Evolutionary conservation across 2,113 vertebrate species (phyloP).

Genomic region (Symphodus melops): DNA sequence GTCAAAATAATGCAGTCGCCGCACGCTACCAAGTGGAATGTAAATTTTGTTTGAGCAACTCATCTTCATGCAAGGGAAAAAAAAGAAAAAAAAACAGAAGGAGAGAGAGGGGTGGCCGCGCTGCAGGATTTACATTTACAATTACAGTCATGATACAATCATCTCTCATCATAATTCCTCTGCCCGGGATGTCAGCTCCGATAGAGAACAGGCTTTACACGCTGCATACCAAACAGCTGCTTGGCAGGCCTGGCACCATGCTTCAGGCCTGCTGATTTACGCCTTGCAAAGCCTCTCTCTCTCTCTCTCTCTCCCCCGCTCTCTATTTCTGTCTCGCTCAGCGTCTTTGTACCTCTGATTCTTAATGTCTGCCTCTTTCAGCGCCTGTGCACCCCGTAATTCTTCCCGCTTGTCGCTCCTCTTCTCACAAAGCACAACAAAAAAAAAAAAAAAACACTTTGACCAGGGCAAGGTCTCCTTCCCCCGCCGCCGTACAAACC

Average conservation of each 20-base stretch:
- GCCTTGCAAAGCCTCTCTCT: conserved; percentile 28
- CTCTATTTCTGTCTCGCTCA: conserved; percentile 44
- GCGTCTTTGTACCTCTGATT: conserved; percentile 48
- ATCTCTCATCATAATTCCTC: conserved; percentile 79
- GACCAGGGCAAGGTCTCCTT: conserved; percentile 7
- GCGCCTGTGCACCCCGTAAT: conserved; percentile 32
- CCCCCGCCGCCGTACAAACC: neutral
- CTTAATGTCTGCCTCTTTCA: conserved; percentile 45
- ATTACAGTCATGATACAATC: conserved; percentile 81
- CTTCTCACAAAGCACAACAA: conserved; percentile 10
- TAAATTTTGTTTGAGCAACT: conserved; percentile 76
- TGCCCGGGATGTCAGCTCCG: conserved; percentile 66
- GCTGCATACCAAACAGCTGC: conserved; percentile 75
- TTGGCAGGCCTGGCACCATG: conserved; percentile 56
- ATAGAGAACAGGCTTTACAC: conserved; percentile 61
- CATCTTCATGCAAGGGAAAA: conserved; percentile 68
- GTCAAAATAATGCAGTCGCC: conserved; percentile 72
- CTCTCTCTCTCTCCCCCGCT: neutral
- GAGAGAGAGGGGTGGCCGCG: conserved; percentile 55
- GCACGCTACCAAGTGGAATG: conserved; percentile 71
- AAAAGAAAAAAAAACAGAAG: conserved; percentile 62
- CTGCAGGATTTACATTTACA: conserved; percentile 80
- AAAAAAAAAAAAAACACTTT: conserved; percentile 27
- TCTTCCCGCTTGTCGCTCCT: conserved; percentile 28
- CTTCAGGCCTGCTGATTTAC: conserved; percentile 65